Evolutionary conservation across 2,888 invertebrate species (phyloP), one percentile per base, ranked within the genome.

Genomic region (Nomada ruficornis): DNA sequence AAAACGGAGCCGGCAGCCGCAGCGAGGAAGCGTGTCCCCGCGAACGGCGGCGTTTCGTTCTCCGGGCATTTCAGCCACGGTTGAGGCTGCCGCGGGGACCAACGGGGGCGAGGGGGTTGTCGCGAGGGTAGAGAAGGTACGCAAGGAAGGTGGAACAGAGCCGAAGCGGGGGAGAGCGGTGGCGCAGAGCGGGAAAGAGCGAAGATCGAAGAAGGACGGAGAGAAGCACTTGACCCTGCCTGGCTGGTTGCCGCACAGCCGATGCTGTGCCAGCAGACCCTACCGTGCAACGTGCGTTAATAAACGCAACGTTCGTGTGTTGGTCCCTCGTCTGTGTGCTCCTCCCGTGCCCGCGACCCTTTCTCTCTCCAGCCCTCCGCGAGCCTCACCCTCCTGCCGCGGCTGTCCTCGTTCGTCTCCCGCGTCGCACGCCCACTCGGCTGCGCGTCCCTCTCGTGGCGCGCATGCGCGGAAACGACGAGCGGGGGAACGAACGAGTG

Each of bases 141-240:
- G 74, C 62, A 63, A 64, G 70, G 63, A 71, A 70, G 80, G 77
- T 67, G 72, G 71, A 59, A 52, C 73, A 67, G 57, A 26, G 72
- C 36, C 74, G 57, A 50, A n/a, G 42, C 36, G 57, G 47, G 67
- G 44, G 69, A 70, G 36, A 69, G 36, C 70, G 72, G n/a, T 60
- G 55, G 54, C 36, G 36, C 36, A 36, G 59, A 69, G 57, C 57
- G 29, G 44, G 72, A 83, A 71, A 82, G 65, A 64, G 78, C 57
- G 80, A 67, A 76, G 75, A 70, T 67, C 54, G 76, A 72, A 70
- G 64, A 68, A 84, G 84, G 84, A 84, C 63, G 71, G 82, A 80
- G 83, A 72, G 87, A 85, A 74, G 77, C 89, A 91, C 92, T 92
- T 92, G 92, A 92, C 92, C 91, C 91, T 91, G 91, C 91, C 90